Percentiles rank a stretch among this genome's conserved stretches.
These are phyloP conservation scores for Drosophila ironensis DNA, from an alignment of 1,140 invertebrate genomes.

Conservation along the genomic window DNA sequence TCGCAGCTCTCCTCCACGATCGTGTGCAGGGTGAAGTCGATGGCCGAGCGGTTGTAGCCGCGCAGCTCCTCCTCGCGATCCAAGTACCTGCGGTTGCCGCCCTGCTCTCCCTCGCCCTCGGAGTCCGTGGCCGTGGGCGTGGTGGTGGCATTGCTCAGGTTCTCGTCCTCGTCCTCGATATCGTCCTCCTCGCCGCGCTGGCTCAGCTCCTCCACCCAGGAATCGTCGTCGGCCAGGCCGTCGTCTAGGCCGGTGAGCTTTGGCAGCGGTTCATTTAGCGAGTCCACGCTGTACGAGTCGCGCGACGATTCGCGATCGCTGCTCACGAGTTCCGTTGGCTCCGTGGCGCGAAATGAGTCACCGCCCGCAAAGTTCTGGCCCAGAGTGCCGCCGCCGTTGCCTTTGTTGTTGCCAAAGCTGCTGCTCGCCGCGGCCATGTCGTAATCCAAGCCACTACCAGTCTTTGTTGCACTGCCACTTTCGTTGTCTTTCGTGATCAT, in stretches of 20 bases:
- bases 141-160: conserved; percentile 83
- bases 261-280: conserved; percentile 45
- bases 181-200: conserved; percentile 87
- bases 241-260: conserved; percentile 86
- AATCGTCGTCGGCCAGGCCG: conserved; percentile 92
- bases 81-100: conserved; percentile 82
- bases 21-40: conserved; percentile 95
- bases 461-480: conserved; percentile 25
- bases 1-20: conserved; percentile 97
- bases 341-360: conserved; percentile 52
- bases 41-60: conserved; percentile 89
- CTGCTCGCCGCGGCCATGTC: conserved; percentile 24
- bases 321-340: conserved; percentile 33
- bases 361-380: conserved; percentile 64
- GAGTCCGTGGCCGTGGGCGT: conserved; percentile 84
- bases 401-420: conserved; percentile 26
- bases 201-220: conserved; percentile 92
- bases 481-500: conserved; percentile 89
- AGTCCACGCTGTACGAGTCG: conserved; percentile 65
- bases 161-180: conserved; percentile 88
- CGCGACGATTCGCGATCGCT: conserved; percentile 60
- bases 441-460: conserved; percentile 17
- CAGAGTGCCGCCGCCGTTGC: conserved; percentile 23
- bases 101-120: conserved; percentile 49
- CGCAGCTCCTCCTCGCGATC: conserved; percentile 91